Conservation (phyloP, 2,797 vertebrate species). For the Rhinella marina region DNA sequence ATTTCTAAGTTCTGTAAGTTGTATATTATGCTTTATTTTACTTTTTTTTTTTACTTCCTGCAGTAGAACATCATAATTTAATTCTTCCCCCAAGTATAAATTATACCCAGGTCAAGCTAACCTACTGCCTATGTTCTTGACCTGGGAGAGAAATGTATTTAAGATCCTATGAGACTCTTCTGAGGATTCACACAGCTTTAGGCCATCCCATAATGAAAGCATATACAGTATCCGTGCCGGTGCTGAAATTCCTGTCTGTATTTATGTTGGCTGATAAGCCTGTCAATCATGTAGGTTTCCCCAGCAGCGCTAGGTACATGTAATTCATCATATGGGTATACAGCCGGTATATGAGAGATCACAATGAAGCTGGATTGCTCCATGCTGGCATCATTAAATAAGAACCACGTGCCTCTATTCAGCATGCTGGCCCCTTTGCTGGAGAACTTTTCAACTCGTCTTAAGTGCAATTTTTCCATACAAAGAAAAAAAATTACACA, state of each 20-base stretch:
- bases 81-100: background rate
- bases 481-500: slow-evolving; percentile 36
- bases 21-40: background rate
- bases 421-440: slow-evolving; percentile 21
- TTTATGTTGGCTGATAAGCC: background rate
- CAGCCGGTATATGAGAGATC: slow-evolving; percentile 16
- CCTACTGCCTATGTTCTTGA: background rate
- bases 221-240: background rate
- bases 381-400: slow-evolving; percentile 35
- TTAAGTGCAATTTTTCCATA: slow-evolving; percentile 32
- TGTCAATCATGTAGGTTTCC: background rate
- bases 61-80: background rate
- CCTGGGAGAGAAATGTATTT: background rate
- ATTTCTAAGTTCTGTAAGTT: background rate
- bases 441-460: slow-evolving; percentile 32
- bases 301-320: background rate
- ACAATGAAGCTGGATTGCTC: slow-evolving; percentile 19
- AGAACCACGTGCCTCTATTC: slow-evolving; percentile 32
- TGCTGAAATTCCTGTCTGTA: background rate
- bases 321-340: slow-evolving; percentile 4
- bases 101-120: background rate
- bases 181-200: background rate
- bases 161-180: background rate
- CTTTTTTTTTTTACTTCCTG: too few species aligned
- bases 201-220: too few species aligned